Base-by-base conservation (phyloP, 2,888 invertebrate species). In the Chaitophorus viminalis region DNA sequence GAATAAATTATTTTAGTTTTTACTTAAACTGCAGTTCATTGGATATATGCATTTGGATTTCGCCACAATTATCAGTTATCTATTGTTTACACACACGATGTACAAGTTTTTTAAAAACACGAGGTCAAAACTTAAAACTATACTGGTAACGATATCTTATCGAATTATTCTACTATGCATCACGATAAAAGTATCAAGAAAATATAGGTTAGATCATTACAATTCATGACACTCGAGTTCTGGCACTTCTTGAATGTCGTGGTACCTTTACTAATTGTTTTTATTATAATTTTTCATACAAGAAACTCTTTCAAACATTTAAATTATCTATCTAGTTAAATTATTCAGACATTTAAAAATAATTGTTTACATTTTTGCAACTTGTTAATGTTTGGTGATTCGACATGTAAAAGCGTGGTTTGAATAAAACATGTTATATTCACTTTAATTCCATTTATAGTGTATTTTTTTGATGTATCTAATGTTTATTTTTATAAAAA, bases 1-100 rank as follows among this genome's bases (percentile, higher is more conserved):
- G 36, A 81, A 81, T 81, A 75, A 39, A 83, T 75, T 75, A 39
- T 68, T n/a, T n/a, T 39, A 36, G 29, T 46, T 31, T 60, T 75
- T 39, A 60, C 54, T 82, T 60, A 72, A 39, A 75, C 54, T 18
- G 6, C 11, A 70, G 52, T 1, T 54, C 9, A 29, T 29, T 54
- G 74, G 3, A 11, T 79, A n/a, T 65, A 17, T 21, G 39, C n/a
- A 29, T 54, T 77, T 54, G 21, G 33, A 82, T 46, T 31, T 39
- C 14, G 8, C 14, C 25, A 17, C 0, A 33, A 54, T 3, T 52
- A 31, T 82, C 29, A 29, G 21, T 68, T 68, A 39, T n/a, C n/a
- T n/a, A n/a, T 39, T 21, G 0, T 68, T 70, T 14, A 21, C n/a
- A 79, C 17, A 17, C n/a, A 36, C n/a, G n/a, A n/a, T 21, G 14